These are phyloP conservation scores for Temnothorax ravouxi DNA, from an alignment of 2,888 invertebrate genomes.

Conservation along the genomic window DNA sequence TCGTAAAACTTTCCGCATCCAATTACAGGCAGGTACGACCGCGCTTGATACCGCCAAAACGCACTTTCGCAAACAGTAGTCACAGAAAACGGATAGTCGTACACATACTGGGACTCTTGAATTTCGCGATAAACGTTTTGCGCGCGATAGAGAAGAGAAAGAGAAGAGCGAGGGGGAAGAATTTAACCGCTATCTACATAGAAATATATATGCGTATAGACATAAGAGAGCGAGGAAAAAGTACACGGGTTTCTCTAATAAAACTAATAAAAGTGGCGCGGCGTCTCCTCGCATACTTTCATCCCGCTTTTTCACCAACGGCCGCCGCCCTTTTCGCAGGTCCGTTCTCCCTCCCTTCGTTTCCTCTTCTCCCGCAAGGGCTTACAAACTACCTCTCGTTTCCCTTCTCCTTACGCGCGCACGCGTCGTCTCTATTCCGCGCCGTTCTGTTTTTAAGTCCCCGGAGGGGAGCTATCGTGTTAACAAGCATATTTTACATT, in stretches of 20 bases:
- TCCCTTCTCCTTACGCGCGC: conserved; percentile 27
- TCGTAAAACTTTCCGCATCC: conserved; percentile 33
- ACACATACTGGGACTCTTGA: background rate
- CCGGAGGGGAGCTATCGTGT: conserved; percentile 69
- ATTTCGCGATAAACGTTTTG: conserved; percentile 3
- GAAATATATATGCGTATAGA: conserved; percentile 24
- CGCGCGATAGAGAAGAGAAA: background rate
- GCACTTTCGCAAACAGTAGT: background rate
- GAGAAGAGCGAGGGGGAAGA: background rate
- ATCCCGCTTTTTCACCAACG: conserved; percentile 39
- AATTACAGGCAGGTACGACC: conserved; percentile 23
- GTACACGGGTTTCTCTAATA: conserved; percentile 70
- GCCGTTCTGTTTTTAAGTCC: conserved; percentile 30
- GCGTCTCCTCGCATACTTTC: conserved; percentile 61
- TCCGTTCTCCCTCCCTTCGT: background rate
- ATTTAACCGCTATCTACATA: conserved; percentile 27
- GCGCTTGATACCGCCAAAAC: background rate
- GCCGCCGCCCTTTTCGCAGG: conserved; percentile 40
- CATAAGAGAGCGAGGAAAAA: conserved; percentile 34
- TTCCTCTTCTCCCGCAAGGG: conserved; percentile 32
- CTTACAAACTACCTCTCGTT: conserved; percentile 52
- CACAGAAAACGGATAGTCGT: background rate
- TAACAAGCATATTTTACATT: conserved; percentile 85
- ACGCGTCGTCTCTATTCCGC: conserved; percentile 28
- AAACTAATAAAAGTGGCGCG: conserved; percentile 73